phyloP scores from a whole-genome alignment of 2,888 invertebrate genomes.

The Entomobrya proxima region DNA sequence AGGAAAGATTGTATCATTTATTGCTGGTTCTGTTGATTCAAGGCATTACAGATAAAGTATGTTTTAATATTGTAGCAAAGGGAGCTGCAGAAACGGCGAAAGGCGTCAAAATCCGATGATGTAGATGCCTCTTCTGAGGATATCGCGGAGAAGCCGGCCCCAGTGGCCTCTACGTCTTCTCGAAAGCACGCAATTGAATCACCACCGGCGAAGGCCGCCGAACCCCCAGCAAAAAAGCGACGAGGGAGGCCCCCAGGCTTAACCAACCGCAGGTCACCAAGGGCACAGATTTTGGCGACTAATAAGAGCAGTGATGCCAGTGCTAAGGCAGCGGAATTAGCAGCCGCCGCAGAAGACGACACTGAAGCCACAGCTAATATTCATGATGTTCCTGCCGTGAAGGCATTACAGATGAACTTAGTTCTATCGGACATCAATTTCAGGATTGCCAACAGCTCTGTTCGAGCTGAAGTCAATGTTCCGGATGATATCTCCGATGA shows the following conservation, averaged over 20 bases:
- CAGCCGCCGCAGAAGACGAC: slow-evolving; percentile 77
- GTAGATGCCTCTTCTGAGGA: slow-evolving; percentile 56
- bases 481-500: neutral
- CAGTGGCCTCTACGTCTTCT: neutral
- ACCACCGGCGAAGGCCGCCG: slow-evolving; percentile 14
- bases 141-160: slow-evolving; percentile 5
- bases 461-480: slow-evolving; percentile 80
- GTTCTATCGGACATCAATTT: slow-evolving; percentile 88
- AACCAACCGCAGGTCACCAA: slow-evolving; percentile 24
- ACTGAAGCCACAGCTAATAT: slow-evolving; percentile 81
- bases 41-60: neutral
- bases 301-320: slow-evolving; percentile 5
- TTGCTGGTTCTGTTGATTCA: neutral
- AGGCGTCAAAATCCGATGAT: slow-evolving; percentile 62
- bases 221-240: slow-evolving; percentile 65
- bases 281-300: slow-evolving; percentile 40
- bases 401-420: slow-evolving; percentile 84
- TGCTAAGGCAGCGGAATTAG: slow-evolving; percentile 14
- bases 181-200: slow-evolving; percentile 7
- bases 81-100: slow-evolving; percentile 59
- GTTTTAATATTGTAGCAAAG: slow-evolving; percentile 56
- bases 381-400: slow-evolving; percentile 81
- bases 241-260: slow-evolving; percentile 71
- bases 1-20: neutral
- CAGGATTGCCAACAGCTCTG: slow-evolving; percentile 85